Percentiles rank a stretch among this genome's conserved stretches.
Evolutionary conservation across 2,113 vertebrate genomes (phyloP).

Genomic region (Chelonoidis abingdonii): DNA sequence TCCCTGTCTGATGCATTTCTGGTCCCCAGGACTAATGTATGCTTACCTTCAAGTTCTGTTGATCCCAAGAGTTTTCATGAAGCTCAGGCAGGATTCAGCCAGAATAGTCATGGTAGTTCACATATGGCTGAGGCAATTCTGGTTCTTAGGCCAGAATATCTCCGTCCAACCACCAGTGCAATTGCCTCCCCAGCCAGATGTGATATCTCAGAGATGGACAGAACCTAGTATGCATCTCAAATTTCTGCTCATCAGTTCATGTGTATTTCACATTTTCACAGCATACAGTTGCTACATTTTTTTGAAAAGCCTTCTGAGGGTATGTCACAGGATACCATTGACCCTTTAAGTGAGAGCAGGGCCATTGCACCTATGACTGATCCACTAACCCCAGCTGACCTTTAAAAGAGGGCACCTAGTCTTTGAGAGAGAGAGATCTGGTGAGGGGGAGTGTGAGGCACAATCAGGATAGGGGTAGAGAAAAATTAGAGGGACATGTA

Average conservation of each 20-base stretch:
- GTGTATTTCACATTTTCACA: not conserved
- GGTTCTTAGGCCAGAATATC: not conserved
- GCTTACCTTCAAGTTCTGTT: rapidly evolving
- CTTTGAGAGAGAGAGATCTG: too few relatives aligned
- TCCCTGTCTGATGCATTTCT: too few relatives aligned
- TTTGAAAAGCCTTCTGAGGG: not conserved
- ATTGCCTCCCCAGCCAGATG: not conserved
- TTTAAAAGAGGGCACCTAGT: too few relatives aligned
- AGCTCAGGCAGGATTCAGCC: rapidly evolving
- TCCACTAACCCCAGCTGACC: too few relatives aligned
- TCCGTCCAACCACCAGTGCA: not conserved
- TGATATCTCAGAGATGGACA: not conserved
- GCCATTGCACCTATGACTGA: too few relatives aligned
- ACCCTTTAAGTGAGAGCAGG: too few relatives aligned
- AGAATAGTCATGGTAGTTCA: not conserved
- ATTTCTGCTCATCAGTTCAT: not conserved
- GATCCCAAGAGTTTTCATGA: rapidly evolving
- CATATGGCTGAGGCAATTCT: not conserved
- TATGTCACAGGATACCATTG: too few relatives aligned
- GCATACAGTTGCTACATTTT: not conserved
- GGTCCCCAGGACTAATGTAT: not conserved
- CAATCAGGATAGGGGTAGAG: too few relatives aligned
- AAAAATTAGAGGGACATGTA: too few relatives aligned
- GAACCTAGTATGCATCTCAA: not conserved
- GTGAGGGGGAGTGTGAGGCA: too few relatives aligned